Percentiles rank a stretch among this genome's conserved stretches.
These are phyloP conservation scores for Oriolus oriolus DNA, from an alignment of 2,113 vertebrate genomes.

Conservation along the genomic window DNA sequence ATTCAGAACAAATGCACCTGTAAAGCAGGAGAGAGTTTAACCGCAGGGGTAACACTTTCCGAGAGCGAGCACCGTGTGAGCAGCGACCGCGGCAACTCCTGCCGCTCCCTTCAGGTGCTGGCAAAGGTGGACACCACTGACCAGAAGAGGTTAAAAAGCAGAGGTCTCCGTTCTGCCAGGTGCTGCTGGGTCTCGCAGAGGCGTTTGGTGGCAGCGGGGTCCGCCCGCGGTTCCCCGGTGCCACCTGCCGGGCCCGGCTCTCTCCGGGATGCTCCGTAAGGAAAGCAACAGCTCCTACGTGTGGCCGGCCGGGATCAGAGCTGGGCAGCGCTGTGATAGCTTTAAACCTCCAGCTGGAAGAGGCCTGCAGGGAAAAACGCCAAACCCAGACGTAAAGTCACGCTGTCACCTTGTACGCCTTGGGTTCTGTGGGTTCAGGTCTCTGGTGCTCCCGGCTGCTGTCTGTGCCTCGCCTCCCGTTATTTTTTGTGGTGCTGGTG, in stretches of 20 bases:
- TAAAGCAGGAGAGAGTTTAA: background rate
- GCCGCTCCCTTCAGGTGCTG: background rate
- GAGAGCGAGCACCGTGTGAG: background rate
- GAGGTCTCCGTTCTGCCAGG: accelerated
- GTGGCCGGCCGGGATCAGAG: background rate
- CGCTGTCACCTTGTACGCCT: accelerated
- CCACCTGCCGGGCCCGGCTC: constrained; percentile 30
- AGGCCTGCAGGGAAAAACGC: background rate
- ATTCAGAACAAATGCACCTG: background rate
- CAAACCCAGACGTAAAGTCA: accelerated
- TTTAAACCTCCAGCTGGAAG: accelerated
- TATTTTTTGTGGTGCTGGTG: background rate
- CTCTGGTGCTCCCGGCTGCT: background rate
- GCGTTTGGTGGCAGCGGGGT: accelerated
- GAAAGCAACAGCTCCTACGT: background rate
- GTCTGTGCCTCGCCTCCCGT: accelerated
- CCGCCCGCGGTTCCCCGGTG: background rate
- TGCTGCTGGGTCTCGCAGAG: accelerated
- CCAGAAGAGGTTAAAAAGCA: background rate
- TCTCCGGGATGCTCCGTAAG: background rate
- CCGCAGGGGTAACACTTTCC: accelerated
- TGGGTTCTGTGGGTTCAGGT: background rate
- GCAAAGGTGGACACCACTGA: accelerated
- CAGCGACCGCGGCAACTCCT: background rate
- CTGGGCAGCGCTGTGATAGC: accelerated